These are phyloP conservation scores for Rugalucina vietnamica DNA, from an alignment of 2,888 invertebrate species.

Conservation along the genomic window DNA sequence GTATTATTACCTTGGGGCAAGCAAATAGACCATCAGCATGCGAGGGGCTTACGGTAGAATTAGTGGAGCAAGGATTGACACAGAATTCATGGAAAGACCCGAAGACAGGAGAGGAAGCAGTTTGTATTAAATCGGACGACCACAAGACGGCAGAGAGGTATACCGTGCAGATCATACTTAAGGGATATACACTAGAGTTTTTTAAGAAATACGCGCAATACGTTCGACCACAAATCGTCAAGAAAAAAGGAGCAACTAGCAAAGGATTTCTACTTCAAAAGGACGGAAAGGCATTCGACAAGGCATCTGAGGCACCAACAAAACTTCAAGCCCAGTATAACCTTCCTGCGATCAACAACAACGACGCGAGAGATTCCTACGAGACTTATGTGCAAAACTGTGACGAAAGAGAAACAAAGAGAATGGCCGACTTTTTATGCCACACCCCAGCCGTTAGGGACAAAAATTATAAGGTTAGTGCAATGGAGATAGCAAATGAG, in stretches of 20 bases:
- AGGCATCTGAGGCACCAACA: background rate
- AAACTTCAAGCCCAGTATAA: background rate
- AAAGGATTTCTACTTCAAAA: background rate
- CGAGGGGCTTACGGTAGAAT: background rate
- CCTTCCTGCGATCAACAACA: background rate
- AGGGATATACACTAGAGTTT: background rate
- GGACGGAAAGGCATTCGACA: background rate
- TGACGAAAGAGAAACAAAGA: background rate
- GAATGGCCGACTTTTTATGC: background rate
- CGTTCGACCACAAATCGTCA: background rate
- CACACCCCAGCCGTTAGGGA: background rate
- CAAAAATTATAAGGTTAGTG: background rate
- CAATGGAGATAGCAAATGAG: background rate
- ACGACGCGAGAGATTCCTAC: background rate
- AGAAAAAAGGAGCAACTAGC: background rate
- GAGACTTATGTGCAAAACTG: background rate
- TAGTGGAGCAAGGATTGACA: background rate
- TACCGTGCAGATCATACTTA: background rate
- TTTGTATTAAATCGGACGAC: background rate
- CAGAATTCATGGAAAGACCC: background rate
- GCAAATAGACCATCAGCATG: background rate
- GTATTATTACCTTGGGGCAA: background rate
- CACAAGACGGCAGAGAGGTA: background rate
- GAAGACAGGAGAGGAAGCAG: background rate
- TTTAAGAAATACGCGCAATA: background rate